These are phyloP conservation scores for Lycodopsis pacificus DNA, from an alignment of 2,797 vertebrate species.

Conservation along the genomic window DNA sequence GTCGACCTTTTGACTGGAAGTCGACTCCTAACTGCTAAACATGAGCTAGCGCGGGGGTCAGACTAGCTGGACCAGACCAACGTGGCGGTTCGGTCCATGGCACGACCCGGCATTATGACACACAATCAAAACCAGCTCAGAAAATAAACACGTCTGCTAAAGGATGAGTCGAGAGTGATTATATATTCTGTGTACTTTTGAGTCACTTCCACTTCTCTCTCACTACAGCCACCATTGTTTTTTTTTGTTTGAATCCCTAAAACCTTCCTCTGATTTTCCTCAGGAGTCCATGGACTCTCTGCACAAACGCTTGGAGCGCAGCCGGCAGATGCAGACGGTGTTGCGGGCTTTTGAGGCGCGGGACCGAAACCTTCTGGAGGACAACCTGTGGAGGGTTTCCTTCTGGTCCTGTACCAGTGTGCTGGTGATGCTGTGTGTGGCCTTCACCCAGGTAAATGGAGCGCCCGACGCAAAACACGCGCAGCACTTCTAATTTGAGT, in stretches of 20 bases:
- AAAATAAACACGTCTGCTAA: not conserved
- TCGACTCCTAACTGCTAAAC: not conserved
- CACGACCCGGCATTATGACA: not conserved
- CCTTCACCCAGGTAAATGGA: conserved; percentile 86
- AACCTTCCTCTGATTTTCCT: not conserved
- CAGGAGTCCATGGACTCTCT: conserved; percentile 92
- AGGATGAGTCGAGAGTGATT: not conserved
- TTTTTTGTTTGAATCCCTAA: not conserved
- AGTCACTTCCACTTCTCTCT: not conserved
- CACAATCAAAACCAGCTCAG: not conserved
- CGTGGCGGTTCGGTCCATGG: not conserved
- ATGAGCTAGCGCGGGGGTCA: not conserved
- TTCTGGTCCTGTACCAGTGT: conserved; percentile 92
- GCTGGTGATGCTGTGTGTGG: conserved; percentile 89
- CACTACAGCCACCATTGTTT: not conserved
- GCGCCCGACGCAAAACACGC: not conserved
- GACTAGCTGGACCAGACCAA: conserved; percentile 5
- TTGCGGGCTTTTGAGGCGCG: conserved; percentile 92
- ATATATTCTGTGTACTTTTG: not conserved
- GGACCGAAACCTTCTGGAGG: conserved; percentile 91
- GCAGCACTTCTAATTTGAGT: not conserved
- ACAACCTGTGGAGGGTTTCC: conserved; percentile 90
- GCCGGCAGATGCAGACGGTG: conserved; percentile 90
- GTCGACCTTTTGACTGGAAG: not conserved
- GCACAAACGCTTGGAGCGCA: conserved; percentile 87